A percentile compares a stretch with the other conserved stretches of the same genome.
Evolutionary conservation across 2,888 invertebrate species (phyloP).

Genomic region (Sympetrum striolatum): DNA sequence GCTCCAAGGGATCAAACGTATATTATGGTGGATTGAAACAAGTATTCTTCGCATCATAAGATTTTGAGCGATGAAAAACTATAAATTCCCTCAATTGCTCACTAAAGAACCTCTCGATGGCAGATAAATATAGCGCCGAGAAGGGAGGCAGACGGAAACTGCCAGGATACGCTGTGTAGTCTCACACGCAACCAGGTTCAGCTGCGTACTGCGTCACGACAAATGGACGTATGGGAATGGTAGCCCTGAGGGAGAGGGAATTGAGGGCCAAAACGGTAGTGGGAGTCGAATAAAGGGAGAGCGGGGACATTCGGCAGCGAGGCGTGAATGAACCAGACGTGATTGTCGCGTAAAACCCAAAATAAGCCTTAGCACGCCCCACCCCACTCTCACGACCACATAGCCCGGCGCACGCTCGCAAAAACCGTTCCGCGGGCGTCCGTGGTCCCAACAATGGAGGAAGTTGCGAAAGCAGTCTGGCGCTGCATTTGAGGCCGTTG

Average conservation of each 20-base stretch:
- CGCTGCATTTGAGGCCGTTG: slow-evolving; percentile 44
- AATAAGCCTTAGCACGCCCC: slow-evolving; percentile 44
- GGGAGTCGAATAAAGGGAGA: background rate
- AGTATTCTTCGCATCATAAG: no score
- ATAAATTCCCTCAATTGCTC: no score
- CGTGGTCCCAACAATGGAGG: slow-evolving; percentile 38
- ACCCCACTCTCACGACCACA: slow-evolving; percentile 9
- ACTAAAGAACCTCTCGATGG: no score
- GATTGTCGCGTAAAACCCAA: slow-evolving; percentile 35
- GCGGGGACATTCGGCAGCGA: slow-evolving; percentile 7
- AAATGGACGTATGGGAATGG: background rate
- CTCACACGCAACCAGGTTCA: background rate
- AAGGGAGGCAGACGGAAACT: background rate
- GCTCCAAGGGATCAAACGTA: no score
- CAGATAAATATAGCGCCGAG: background rate
- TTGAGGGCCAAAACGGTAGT: background rate
- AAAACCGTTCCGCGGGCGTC: slow-evolving; percentile 21
- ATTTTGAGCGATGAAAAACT: no score
- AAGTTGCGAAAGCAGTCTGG: slow-evolving; percentile 43
- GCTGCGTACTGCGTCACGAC: slow-evolving; percentile 12
- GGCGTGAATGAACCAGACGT: slow-evolving; percentile 28
- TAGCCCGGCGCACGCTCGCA: slow-evolving; percentile 41
- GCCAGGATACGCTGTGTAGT: background rate
- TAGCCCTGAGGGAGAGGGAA: background rate
- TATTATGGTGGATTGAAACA: no score